These are phyloP conservation scores for Caenorhabditis imperialis DNA, from an alignment of 2,888 invertebrate genomes.

Conservation along the genomic window DNA sequence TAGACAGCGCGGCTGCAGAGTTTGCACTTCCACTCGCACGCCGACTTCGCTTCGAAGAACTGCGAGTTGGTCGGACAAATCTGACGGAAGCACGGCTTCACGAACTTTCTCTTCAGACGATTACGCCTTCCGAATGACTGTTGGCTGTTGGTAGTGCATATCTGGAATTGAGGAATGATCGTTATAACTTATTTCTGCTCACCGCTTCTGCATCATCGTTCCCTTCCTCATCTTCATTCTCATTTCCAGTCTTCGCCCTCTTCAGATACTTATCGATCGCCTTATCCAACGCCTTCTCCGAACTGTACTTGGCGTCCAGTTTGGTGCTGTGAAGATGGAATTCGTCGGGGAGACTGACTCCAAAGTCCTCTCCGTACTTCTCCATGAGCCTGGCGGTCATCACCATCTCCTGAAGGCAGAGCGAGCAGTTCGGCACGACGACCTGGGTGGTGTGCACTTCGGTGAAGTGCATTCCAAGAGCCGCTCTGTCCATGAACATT, in stretches of 20 bases:
- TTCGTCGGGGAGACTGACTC: constrained; percentile 75
- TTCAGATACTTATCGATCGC: constrained; percentile 50
- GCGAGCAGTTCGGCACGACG: constrained; percentile 76
- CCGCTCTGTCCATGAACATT: constrained; percentile 73
- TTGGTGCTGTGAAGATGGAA: constrained; percentile 67
- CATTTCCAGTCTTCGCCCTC: constrained; percentile 14
- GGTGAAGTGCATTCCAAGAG: constrained; percentile 75
- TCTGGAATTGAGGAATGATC: background rate
- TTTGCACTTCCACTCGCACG: constrained; percentile 76
- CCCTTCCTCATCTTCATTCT: constrained; percentile 25
- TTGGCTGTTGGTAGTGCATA: constrained; percentile 70
- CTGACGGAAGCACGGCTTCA: constrained; percentile 73
- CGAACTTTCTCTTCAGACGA: constrained; percentile 76
- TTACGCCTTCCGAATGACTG: constrained; percentile 71
- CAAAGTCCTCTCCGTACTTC: constrained; percentile 73
- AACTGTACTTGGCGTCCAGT: constrained; percentile 62
- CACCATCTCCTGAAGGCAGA: constrained; percentile 76
- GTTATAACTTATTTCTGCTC: background rate
- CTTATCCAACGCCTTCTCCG: constrained; percentile 70
- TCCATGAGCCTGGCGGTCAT: constrained; percentile 74
- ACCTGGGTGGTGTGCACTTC: constrained; percentile 76
- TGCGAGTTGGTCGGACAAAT: constrained; percentile 71
- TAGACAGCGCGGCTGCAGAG: constrained; percentile 64
- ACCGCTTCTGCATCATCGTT: constrained; percentile 37
- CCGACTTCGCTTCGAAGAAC: constrained; percentile 70